Evolutionary conservation across 2,113 vertebrate genomes (phyloP), one percentile per base, ranked within the genome.

Genomic region (Equus przewalskii): DNA sequence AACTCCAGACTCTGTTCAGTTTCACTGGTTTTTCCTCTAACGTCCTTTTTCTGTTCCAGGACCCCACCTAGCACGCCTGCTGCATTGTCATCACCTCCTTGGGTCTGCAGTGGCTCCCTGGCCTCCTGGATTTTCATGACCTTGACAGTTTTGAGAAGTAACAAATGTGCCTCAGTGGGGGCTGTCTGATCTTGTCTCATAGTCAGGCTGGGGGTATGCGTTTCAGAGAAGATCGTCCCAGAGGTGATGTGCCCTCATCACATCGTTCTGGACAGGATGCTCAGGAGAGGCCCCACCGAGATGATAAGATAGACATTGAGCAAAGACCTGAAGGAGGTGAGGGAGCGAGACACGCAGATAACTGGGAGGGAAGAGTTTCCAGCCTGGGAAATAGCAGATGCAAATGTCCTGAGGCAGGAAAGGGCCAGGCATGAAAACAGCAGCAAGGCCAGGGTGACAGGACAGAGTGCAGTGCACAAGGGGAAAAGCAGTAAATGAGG

Each of bases 351-450:
- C 54, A 3, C 2, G 4, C 49, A 7, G 21, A 18, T 8, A 3
- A 13, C 16, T 18, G 46, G 26, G 5, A 18, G 58, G 22, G 26
- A 44, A 21, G 28, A 28, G 26, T 10, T 28, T 72, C 6, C 14
- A 44, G 30, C 76, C 11, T n/a, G 15, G 15, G n/a, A n/a, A 28
- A 65, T 0, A 10, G 41, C 30, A 7, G 13, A 33, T 22, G 33
- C 73, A 26, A 14, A 14, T 19, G 33, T 36, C 76, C 90, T 58
- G 33, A 7, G 46, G 26, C 10, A 54, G 44, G 22, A 58, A 22
- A 0, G 2, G 2, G n/a, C 49, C 5, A 1, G 9, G 30, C 33
- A 46, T 2, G 1, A 11, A 24, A 24, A 19, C 30, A 49, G 65
- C 26, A 83, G 41, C 46, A n/a, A 60, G 30, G 4, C 26, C 15